These are phyloP conservation scores for Pyralis farinalis DNA, from an alignment of 2,888 invertebrate species.

Conservation along the genomic window DNA sequence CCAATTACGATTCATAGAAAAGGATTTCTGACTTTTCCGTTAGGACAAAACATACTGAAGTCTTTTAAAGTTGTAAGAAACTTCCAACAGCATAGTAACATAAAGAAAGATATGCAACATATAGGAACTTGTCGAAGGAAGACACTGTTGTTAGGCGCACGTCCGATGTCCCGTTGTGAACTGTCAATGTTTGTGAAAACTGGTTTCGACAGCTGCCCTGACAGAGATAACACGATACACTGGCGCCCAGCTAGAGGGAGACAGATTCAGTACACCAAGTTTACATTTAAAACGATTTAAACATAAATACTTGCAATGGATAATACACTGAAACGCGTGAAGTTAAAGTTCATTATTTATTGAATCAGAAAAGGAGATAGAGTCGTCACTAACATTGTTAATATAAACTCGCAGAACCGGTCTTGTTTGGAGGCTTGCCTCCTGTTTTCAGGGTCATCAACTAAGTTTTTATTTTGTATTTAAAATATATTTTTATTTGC, in stretches of 20 bases:
- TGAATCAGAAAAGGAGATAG: constrained; percentile 3
- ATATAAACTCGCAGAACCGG: constrained; percentile 52
- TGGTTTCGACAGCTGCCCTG: constrained; percentile 54
- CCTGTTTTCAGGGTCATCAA: constrained; percentile 50
- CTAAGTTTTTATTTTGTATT: constrained; percentile 10
- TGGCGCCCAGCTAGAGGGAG: constrained; percentile 18
- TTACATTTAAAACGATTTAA: constrained; percentile 20
- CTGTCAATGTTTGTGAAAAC: constrained; percentile 58
- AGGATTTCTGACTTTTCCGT: no score
- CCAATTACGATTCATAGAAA: no score
- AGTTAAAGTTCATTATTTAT: constrained; percentile 20
- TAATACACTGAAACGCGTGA: background rate
- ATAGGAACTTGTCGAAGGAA: constrained; percentile 13
- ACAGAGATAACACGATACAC: constrained; percentile 29
- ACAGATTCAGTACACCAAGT: constrained; percentile 12
- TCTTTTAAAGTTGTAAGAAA: no score
- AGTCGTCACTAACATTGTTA: constrained; percentile 17
- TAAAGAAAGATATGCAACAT: constrained; percentile 1
- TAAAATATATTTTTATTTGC: constrained; percentile 11
- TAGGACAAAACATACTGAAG: no score
- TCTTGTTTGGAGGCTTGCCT: constrained; percentile 57
- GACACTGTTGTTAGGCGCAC: constrained; percentile 8
- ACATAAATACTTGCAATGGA: constrained; percentile 4
- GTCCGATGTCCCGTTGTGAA: constrained; percentile 41
- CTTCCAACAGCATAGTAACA: background rate